Evolutionary conservation across 2,888 invertebrate genomes (phyloP).

Genomic region (Elgonia sp.): DNA sequence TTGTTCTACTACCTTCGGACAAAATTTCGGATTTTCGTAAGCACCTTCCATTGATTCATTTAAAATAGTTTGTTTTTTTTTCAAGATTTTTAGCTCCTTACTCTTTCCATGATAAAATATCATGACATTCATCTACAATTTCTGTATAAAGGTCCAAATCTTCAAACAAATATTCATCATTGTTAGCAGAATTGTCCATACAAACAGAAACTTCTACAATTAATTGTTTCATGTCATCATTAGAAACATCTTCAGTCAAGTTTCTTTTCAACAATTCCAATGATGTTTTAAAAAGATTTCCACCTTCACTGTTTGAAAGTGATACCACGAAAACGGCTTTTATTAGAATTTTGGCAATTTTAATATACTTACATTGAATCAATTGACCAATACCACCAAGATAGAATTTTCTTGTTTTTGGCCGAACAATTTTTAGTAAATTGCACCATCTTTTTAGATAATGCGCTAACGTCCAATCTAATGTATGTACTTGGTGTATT

Average conservation of each 20-base stretch:
- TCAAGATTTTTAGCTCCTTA: too few species aligned
- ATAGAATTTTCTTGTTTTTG: slow-evolving; percentile 27
- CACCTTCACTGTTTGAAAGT: neutral
- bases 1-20: neutral
- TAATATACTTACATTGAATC: neutral
- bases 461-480: slow-evolving; percentile 72
- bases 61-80: neutral
- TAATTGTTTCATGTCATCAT: neutral
- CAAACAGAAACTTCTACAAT: neutral
- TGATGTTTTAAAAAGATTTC: neutral
- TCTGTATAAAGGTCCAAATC: too few species aligned
- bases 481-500: slow-evolving; percentile 60
- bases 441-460: slow-evolving; percentile 55
- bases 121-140: too few species aligned
- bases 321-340: slow-evolving; percentile 6
- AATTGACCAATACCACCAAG: slow-evolving; percentile 13
- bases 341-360: neutral
- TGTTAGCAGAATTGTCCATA: too few species aligned
- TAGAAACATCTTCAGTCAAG: neutral
- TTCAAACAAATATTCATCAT: too few species aligned
- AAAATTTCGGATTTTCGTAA: too few species aligned
- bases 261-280: neutral
- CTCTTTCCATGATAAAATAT: too few species aligned
- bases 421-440: neutral
- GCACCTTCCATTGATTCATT: neutral